Conservation (phyloP, 1,140 invertebrate species). For the Orchestia grillus region DNA sequence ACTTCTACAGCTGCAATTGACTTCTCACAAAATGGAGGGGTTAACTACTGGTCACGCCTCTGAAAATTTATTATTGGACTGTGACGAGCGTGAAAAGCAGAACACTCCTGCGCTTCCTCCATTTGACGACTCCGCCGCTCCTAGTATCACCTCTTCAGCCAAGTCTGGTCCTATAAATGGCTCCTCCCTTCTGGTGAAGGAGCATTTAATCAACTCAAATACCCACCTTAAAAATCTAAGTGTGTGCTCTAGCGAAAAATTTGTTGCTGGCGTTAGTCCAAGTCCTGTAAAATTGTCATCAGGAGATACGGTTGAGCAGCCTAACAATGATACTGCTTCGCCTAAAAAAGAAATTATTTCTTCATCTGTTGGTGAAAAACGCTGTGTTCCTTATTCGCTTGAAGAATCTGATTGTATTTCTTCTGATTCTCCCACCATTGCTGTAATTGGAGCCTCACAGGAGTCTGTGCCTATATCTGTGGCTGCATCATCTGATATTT, state of each 20-base stretch:
- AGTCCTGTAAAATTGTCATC: background rate
- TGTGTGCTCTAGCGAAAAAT: background rate
- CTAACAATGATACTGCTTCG: background rate
- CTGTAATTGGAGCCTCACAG: background rate
- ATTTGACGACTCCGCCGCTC: background rate
- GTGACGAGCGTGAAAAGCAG: background rate
- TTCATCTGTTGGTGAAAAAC: background rate
- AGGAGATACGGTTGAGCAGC: background rate
- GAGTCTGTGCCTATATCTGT: background rate
- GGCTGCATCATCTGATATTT: background rate
- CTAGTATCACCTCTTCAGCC: background rate
- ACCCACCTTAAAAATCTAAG: background rate
- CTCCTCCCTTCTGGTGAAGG: background rate
- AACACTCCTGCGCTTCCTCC: background rate
- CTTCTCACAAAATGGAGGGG: conserved; percentile 19
- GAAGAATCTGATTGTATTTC: background rate
- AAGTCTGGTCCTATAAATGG: background rate
- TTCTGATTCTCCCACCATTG: background rate
- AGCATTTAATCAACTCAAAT: background rate
- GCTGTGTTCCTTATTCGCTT: background rate
- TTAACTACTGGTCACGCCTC: background rate
- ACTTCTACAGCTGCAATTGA: background rate
- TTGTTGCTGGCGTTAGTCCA: background rate
- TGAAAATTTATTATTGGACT: background rate
- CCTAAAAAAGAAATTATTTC: background rate